phyloP scores from a whole-genome alignment of 2,888 invertebrate species.

The Buathra laborator region DNA sequence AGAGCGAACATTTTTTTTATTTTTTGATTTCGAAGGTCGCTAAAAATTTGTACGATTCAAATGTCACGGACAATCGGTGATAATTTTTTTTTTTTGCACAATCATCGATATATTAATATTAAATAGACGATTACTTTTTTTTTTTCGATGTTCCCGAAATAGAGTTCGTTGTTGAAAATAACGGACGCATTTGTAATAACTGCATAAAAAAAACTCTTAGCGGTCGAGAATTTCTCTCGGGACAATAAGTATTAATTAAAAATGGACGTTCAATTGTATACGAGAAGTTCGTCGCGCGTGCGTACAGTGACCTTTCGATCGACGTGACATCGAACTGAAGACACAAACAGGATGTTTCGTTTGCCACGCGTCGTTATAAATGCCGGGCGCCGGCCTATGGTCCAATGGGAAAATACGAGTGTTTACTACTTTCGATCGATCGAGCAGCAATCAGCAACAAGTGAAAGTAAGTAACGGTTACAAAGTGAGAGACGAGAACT shows the following conservation, averaged over 20 bases:
- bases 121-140: neutral
- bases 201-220: neutral
- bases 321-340: neutral
- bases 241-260: neutral
- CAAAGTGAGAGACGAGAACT: neutral
- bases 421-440: slow-evolving; percentile 20
- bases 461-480: slow-evolving; percentile 16
- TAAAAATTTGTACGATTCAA: neutral
- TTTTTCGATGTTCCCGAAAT: too few relatives aligned
- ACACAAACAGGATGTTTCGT: slow-evolving; percentile 5
- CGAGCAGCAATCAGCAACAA: neutral
- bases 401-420: neutral
- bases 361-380: neutral
- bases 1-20: neutral
- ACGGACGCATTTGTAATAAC: neutral
- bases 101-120: neutral
- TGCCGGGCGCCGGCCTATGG: neutral
- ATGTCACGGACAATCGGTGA: neutral
- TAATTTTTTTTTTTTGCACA: neutral
- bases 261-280: too few relatives aligned
- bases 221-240: neutral
- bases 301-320: neutral
- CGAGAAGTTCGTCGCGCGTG: neutral
- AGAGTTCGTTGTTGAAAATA: too few relatives aligned
- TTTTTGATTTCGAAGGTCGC: neutral